Evolutionary conservation across 1,140 invertebrate species (phyloP), one percentile per base, ranked within the genome.

Genomic region (Lepidurus arcticus): DNA sequence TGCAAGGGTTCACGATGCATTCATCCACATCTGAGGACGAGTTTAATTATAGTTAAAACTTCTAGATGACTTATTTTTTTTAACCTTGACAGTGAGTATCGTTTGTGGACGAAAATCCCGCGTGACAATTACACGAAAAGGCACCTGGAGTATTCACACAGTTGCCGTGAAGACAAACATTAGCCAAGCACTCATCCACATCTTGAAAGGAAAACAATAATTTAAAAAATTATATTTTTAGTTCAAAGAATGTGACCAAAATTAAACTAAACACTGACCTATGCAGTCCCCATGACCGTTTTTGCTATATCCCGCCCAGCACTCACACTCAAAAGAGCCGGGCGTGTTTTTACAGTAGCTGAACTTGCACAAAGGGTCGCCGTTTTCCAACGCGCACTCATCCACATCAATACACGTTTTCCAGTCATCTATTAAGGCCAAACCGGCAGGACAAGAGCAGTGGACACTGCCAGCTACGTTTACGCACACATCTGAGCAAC

Each of bases 401-500:
- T 88, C 84, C 8, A 86, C 74, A 80, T 87, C 86, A 34, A 87
- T 84, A 82, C 92, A 93, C 1, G 84, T 85, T 80, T 86, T 86
- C 42, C 78, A 85, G 75, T 88, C 87, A 1, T 85, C 81, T 42
- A 81, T 80, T 16, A 86, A 81, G 73, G 81, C 82, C 73, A 85
- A 86, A 13, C 87, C 86, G 10, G 78, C 43, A 45, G 83, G 81
- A 80, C 86, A 87, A 34, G 82, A 81, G 76, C 85, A 87, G 53
- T 82, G 80, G 11, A 82, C 81, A 80, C 90, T 92, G 76, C 94
- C 94, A 79, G 91, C 89, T 81, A 92, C 90, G 84, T 96, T 95
- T 34, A 93, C 86, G 85, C 94, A 96, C 9, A 89, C 85, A 45
- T 94, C 94, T 73, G 92, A 89, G 7, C 91, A 92, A 86, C 94